Conservation (phyloP, 2,797 vertebrate species). For the Pseudomugil tenellus region DNA sequence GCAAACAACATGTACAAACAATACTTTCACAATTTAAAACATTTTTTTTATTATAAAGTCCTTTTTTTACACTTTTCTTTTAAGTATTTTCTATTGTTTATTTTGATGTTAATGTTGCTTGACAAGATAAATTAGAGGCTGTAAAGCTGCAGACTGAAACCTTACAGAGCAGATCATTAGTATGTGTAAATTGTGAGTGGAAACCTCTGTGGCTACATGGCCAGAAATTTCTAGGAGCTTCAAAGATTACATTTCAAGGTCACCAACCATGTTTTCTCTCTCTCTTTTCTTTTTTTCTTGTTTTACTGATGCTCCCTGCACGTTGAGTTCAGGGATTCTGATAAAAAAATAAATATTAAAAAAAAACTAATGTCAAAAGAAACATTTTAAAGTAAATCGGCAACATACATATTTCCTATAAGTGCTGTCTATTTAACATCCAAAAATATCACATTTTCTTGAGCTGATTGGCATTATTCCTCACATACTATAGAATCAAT, state of each 20-base stretch:
- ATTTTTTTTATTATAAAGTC: not conserved
- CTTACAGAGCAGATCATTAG: constrained; percentile 3
- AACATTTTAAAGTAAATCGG: not conserved
- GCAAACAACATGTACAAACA: constrained; percentile 51
- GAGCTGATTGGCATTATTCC: constrained; percentile 10
- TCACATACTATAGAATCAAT: constrained; percentile 29
- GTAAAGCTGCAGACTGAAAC: constrained; percentile 4
- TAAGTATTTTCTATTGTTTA: not conserved
- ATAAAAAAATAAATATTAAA: not conserved
- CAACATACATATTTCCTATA: not conserved
- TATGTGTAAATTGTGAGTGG: not conserved
- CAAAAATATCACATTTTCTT: constrained; percentile 6
- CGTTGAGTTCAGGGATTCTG: not conserved
- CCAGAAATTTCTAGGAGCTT: constrained; percentile 7
- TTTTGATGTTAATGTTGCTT: not conserved
- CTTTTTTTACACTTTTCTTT: not conserved
- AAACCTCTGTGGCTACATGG: constrained; percentile 18
- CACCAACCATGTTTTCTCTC: not conserved
- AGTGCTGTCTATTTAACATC: constrained; percentile 1
- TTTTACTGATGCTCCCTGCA: not conserved
- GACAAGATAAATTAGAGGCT: not conserved
- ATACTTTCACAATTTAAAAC: constrained; percentile 7
- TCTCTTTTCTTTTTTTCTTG: not conserved
- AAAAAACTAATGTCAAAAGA: not conserved
- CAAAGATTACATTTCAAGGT: not conserved